Conservation (phyloP, 2,797 vertebrate species). For the Sebastes diaconus region DNA sequence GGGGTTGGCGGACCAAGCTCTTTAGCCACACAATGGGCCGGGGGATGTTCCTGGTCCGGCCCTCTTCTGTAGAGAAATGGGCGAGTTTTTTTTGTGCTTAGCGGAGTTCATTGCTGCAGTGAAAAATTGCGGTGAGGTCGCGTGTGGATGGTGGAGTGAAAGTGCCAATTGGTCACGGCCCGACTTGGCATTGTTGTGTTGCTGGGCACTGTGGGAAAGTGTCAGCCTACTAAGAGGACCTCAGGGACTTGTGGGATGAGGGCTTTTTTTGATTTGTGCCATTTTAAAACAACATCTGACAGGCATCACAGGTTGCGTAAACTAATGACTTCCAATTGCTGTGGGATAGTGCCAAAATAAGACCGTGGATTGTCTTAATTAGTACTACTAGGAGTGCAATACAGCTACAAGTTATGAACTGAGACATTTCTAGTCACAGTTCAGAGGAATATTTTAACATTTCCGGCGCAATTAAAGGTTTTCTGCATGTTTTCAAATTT, state of each 20-base stretch:
- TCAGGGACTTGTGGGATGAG: slow-evolving; percentile 67
- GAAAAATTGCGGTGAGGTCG: slow-evolving; percentile 97
- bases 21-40: slow-evolving; percentile 90
- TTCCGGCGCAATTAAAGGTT: neutral
- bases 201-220: slow-evolving; percentile 97
- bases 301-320: slow-evolving; percentile 80
- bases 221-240: slow-evolving; percentile 89
- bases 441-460: neutral
- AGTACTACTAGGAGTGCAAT: neutral
- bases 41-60: slow-evolving; percentile 74
- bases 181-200: slow-evolving; percentile 87
- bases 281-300: slow-evolving; percentile 87
- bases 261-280: slow-evolving; percentile 81
- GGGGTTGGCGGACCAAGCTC: slow-evolving; percentile 78
- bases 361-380: slow-evolving; percentile 18
- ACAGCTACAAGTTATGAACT: neutral
- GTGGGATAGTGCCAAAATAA: slow-evolving; percentile 27
- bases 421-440: neutral
- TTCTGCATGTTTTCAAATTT: neutral
- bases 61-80: slow-evolving; percentile 77
- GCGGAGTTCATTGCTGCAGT: slow-evolving; percentile 93
- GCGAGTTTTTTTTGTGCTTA: slow-evolving; percentile 65
- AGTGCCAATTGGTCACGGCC: slow-evolving; percentile 94
- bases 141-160: slow-evolving; percentile 96
- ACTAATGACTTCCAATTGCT: slow-evolving; percentile 66